A percentile compares a stretch with the other conserved stretches of the same genome.
These are phyloP conservation scores for Heterodera schachtii DNA, from an alignment of 1,140 invertebrate genomes.

Conservation along the genomic window DNA sequence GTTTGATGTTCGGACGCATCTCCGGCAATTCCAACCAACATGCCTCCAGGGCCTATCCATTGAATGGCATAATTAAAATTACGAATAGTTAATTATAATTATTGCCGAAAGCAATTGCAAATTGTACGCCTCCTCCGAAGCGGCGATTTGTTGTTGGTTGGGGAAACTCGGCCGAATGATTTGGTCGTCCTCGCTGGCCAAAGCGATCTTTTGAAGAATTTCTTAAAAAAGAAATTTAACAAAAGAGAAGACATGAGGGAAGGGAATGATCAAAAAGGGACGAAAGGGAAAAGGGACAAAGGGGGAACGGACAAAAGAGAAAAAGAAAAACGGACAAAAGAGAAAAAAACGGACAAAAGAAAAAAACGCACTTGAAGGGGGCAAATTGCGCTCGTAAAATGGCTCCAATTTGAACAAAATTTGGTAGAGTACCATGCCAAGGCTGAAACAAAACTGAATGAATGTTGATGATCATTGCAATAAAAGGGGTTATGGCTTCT, in stretches of 20 bases:
- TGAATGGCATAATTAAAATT: background rate
- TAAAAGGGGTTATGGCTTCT: too few relatives aligned
- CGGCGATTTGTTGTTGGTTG: constrained; percentile 43
- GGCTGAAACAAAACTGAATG: background rate
- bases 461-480: too few relatives aligned
- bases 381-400: constrained; percentile 59
- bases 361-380: constrained; percentile 43
- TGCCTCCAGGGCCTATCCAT: constrained; percentile 49
- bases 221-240: constrained; percentile 42
- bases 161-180: constrained; percentile 61
- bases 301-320: too few relatives aligned
- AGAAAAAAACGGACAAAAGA: background rate
- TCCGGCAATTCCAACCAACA: constrained; percentile 65
- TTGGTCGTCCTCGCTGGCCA: constrained; percentile 63
- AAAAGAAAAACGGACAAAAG: background rate
- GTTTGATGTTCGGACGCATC: constrained; percentile 64
- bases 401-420: constrained; percentile 64
- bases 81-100: background rate
- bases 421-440: constrained; percentile 64
- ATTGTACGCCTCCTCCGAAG: constrained; percentile 54
- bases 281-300: too few relatives aligned
- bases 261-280: too few relatives aligned
- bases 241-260: background rate
- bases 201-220: constrained; percentile 59
- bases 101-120: constrained; percentile 58